A percentile compares a stretch with the other conserved stretches of the same genome.
These are phyloP conservation scores for Pteria penguin DNA, from an alignment of 2,888 invertebrate species.

Conservation along the genomic window DNA sequence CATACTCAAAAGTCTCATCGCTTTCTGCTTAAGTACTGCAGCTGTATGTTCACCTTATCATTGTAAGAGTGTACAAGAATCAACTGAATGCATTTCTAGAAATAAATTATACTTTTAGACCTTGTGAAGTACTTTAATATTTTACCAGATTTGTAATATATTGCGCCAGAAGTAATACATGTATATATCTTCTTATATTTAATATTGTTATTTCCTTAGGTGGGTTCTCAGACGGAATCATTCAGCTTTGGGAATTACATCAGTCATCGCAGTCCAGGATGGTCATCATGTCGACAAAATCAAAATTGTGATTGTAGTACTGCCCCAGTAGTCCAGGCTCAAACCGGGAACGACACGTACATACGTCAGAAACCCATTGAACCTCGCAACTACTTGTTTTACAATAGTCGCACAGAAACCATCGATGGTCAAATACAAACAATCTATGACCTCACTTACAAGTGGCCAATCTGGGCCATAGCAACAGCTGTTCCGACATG, in stretches of 20 bases:
- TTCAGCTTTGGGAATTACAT: constrained; percentile 41
- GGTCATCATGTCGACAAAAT: constrained; percentile 36
- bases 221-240: constrained; percentile 47
- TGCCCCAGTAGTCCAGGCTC: constrained; percentile 46
- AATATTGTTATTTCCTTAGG: constrained; percentile 37
- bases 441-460: constrained; percentile 56
- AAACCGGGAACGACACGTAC: constrained; percentile 8
- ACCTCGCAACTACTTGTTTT: constrained; percentile 69
- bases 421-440: constrained; percentile 30
- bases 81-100: too few relatives aligned
- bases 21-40: too few relatives aligned
- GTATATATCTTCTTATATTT: too few relatives aligned
- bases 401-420: constrained; percentile 37
- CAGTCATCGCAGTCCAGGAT: constrained; percentile 17
- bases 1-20: too few relatives aligned
- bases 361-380: constrained; percentile 23
- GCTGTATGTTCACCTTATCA: too few relatives aligned
- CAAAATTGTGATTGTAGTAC: constrained; percentile 59
- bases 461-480: constrained; percentile 76
- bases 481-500: constrained; percentile 73
- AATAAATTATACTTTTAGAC: too few relatives aligned
- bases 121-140: too few relatives aligned
- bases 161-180: too few relatives aligned
- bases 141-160: too few relatives aligned
- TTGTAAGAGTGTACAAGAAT: too few relatives aligned